Base-by-base conservation (phyloP, 1,140 invertebrate genomes). In the Drosophila varians region DNA sequence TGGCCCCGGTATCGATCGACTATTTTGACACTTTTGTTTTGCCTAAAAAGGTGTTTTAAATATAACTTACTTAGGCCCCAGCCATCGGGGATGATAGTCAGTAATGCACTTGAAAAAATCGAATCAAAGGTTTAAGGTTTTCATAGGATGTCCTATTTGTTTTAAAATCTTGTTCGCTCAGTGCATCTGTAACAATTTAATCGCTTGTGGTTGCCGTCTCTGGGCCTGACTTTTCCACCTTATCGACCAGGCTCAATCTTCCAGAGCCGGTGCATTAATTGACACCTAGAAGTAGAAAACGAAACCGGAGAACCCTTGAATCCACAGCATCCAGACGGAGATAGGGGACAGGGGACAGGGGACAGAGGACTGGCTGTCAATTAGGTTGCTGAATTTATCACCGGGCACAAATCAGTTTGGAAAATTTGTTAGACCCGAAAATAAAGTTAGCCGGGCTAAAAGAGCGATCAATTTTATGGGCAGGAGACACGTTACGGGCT, bases 1-100 rank as follows among this genome's bases (percentile, higher is more conserved):
- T 49, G 46, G 21, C 47, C 60, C 21, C 2, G 16, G 48, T 61
- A 73, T 73, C 60, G 47, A 72, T 66, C 80, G 57, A 45, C 62
- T 88, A 71, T 82, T 88, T 86, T 86, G 82, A 86, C 82, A 87
- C 82, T 86, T 86, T 86, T 86, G 82, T 86, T 69, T 76, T 61
- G 82, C 51, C 73, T 80, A 77, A 86, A 76, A 86, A 87, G 80
- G 76, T 87, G 80, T 87, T 80, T 87, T 61, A 76, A 86, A 76
- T 75, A 79, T 86, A 77, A 74, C 77, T 77, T 77, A 79, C 66
- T 84, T 79, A 64, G 43, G 70, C 14, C 49, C 28, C 51, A 60
- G 25, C 43, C 26, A 40, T 55, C 26, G n/a, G n/a, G n/a, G n/a
- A n/a, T n/a, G n/a, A n/a, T n/a, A 47, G 53, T 11, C 49, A n/a